These are phyloP conservation scores for Crotalus viridis DNA, from an alignment of 2,113 vertebrate genomes.

Conservation along the genomic window DNA sequence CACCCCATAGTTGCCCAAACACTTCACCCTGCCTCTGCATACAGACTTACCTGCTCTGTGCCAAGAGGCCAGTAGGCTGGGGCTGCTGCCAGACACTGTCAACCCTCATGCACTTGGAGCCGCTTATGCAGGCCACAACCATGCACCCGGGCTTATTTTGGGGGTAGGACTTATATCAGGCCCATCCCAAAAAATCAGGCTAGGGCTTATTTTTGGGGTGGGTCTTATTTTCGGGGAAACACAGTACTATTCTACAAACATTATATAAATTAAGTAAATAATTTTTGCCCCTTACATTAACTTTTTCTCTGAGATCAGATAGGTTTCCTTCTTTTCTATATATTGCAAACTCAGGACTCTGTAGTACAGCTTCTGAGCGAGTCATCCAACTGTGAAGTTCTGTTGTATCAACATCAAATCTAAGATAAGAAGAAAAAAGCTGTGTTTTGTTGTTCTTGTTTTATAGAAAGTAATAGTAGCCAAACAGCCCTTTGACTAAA, in stretches of 20 bases:
- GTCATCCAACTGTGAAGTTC: constrained; percentile 99
- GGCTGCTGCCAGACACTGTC: no score
- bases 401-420: constrained; percentile 94
- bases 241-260: not conserved
- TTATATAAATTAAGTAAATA: not conserved
- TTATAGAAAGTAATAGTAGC: not conserved
- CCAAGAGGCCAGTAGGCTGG: no score
- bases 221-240: no score
- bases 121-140: no score
- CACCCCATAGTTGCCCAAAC: no score
- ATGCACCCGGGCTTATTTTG: no score
- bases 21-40: no score
- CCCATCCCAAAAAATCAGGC: no score
- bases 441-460: not conserved
- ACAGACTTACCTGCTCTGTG: no score
- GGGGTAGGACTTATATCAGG: no score
- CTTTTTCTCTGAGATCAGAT: constrained; percentile 91
- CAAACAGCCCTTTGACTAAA: not conserved
- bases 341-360: constrained; percentile 89
- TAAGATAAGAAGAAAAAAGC: constrained; percentile 56
- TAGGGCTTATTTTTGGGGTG: no score
- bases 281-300: constrained; percentile 73
- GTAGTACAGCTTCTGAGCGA: constrained; percentile 90
- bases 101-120: no score
- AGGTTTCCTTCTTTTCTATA: constrained; percentile 90